A percentile compares a stretch with the other conserved stretches of the same genome.
phyloP scores from a whole-genome alignment of 2,113 vertebrate species.

The Leptosomus discolor region DNA sequence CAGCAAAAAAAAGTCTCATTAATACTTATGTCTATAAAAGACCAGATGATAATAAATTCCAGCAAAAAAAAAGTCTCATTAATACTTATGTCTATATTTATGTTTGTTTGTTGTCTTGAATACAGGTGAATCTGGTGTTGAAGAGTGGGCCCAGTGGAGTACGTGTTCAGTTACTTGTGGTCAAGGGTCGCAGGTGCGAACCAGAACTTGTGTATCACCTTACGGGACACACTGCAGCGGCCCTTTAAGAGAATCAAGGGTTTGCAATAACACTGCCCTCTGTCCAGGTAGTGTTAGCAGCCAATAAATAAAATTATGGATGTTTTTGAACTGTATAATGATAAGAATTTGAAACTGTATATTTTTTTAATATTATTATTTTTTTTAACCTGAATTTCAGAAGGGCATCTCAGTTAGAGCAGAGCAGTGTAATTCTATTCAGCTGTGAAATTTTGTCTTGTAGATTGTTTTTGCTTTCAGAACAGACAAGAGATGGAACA shows the following conservation, averaged over 20 bases:
- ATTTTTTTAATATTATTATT: neutral
- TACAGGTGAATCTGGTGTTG: constrained; percentile 99
- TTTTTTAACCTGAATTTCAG: neutral
- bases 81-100: constrained; percentile 72
- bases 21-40: constrained; percentile 64
- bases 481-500: neutral
- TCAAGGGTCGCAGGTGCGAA: constrained; percentile 99
- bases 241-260: constrained; percentile 99
- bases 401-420: constrained; percentile 1
- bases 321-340: constrained; percentile 80
- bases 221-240: constrained; percentile 99
- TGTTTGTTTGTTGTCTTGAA: constrained; percentile 89
- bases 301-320: constrained; percentile 85
- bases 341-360: constrained; percentile 65
- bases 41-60: constrained; percentile 6
- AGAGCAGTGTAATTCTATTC: constrained; percentile 39
- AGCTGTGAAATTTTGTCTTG: constrained; percentile 2
- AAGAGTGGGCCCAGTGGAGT: constrained; percentile 99
- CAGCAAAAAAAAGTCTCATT: neutral
- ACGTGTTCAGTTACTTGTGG: constrained; percentile 99
- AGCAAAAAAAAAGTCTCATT: neutral
- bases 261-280: constrained; percentile 99
- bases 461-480: constrained; percentile 36
- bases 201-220: constrained; percentile 99
- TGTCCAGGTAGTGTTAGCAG: constrained; percentile 99